Conservation (phyloP, 1,140 invertebrate species). For the Heliconius hewitsoni region DNA sequence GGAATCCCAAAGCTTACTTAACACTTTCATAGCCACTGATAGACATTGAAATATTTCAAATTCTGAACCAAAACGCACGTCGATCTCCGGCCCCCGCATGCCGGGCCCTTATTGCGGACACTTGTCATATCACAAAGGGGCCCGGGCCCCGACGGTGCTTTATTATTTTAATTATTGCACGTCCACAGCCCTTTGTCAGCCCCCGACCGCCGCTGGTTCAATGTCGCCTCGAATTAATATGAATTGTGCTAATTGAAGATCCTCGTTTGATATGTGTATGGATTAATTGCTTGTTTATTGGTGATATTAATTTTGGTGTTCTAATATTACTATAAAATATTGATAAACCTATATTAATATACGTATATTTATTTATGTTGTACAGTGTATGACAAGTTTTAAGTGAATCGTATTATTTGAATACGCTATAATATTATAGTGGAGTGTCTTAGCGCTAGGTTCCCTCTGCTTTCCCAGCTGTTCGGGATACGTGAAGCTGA, state of each 20-base stretch:
- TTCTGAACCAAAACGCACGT: constrained; percentile 39
- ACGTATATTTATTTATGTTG: neutral
- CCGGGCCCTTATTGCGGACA: constrained; percentile 73
- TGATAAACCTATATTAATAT: neutral
- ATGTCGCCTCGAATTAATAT: constrained; percentile 61
- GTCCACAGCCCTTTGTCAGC: constrained; percentile 67
- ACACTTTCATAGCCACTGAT: constrained; percentile 33
- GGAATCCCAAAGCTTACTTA: constrained; percentile 27
- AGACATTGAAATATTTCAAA: constrained; percentile 37
- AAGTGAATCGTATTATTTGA: too few species aligned
- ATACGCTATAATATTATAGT: too few species aligned
- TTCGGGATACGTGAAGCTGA: too few species aligned
- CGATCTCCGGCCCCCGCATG: constrained; percentile 34
- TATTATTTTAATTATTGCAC: constrained; percentile 81
- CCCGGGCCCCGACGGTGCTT: constrained; percentile 59
- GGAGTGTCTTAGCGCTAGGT: too few species aligned
- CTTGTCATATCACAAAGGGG: constrained; percentile 76
- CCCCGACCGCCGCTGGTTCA: constrained; percentile 49
- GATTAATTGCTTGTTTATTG: constrained; percentile 21
- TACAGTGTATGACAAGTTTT: too few species aligned
- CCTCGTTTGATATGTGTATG: constrained; percentile 27
- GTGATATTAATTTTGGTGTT: constrained; percentile 2
- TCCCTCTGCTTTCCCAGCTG: too few species aligned
- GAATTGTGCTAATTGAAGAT: constrained; percentile 65
- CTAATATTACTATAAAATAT: neutral